Evolutionary conservation across 2,797 vertebrate genomes (phyloP), one percentile per base, ranked within the genome.

Genomic region (Mionectes olivaceus): DNA sequence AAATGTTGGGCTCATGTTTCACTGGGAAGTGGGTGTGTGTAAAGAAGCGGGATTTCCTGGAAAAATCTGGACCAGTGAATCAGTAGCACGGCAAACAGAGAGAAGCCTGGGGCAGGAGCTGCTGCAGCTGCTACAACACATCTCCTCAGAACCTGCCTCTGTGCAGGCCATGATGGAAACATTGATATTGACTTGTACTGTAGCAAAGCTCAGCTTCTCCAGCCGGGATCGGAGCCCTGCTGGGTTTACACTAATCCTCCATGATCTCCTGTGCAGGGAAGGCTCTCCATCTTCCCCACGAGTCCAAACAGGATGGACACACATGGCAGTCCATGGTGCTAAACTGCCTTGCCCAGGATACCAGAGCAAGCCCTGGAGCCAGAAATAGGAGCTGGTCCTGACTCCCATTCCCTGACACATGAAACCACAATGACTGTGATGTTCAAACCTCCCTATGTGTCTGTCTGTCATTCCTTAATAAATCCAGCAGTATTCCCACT

Each of bases 1-100:
- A 88, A 52, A 73, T 39, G 55, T 44, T 75, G 24, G 50, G 79
- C 70, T 96, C 79, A 19, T 19, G 59, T 96, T 96, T 92, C 89
- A 59, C 35, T 86, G 76, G 56, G 60, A 80, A 59, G 71, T 71
- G 76, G 4, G 44, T 7, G 89, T 70, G 63, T 7, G 15, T 41
- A 68, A 69, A 74, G 64, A 83, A 84, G 47, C 24, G 53, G 33
- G 28, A 22, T 78, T 92, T 89, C 89, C 87, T 85, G 57, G 73
- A 73, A 96, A 71, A 87, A 75, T 32, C 53, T 13, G 83, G 46
- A 49, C 46, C n/a, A 30, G 68, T 87, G 75, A 86, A 67, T 90
- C 35, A 60, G 73, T 24, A 55, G 35, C 37, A 30, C 11, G 57
- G 79, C 90, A 92, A 79, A 69, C 47, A 85, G 49, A 53, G 68